These are phyloP conservation scores for Pseudococcus longispinus DNA, from an alignment of 2,888 invertebrate species.

Conservation along the genomic window DNA sequence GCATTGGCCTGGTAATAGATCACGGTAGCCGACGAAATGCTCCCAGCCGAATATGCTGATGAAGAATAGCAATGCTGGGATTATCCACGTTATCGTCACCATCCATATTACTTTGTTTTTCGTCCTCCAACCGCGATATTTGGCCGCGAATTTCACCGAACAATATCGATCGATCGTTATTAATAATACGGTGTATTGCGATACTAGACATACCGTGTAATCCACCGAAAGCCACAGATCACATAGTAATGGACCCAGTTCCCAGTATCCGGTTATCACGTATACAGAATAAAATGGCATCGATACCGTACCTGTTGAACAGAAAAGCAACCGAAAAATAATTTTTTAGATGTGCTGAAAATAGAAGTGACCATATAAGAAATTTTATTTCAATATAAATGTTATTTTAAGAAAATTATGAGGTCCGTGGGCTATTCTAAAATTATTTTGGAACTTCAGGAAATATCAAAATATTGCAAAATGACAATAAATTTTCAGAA, in stretches of 20 bases:
- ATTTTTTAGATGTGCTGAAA: not conserved
- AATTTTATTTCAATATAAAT: too few species aligned
- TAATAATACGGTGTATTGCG: conserved; percentile 97
- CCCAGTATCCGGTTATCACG: conserved; percentile 95
- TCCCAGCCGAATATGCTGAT: conserved; percentile 99
- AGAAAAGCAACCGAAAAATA: not conserved
- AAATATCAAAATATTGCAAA: too few species aligned
- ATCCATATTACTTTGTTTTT: conserved; percentile 92
- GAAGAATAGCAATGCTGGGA: conserved; percentile 94
- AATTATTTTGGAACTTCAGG: too few species aligned
- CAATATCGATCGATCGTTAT: conserved; percentile 99
- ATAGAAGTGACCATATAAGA: not conserved
- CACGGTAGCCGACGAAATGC: conserved; percentile 92
- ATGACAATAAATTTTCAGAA: too few species aligned
- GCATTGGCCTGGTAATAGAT: conserved; percentile 86
- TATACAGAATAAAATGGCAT: conserved; percentile 99
- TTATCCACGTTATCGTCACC: conserved; percentile 96
- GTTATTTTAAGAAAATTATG: too few species aligned
- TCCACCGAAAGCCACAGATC: conserved; percentile 99
- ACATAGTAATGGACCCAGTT: conserved; percentile 92
- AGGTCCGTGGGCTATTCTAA: too few species aligned
- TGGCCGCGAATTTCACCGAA: conserved; percentile 97
- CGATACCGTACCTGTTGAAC: conserved; percentile 83
- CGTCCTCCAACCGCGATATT: conserved; percentile 96
- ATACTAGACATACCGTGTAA: conserved; percentile 98